Percentiles rank a stretch among this genome's conserved stretches.
phyloP scores from a whole-genome alignment of 2,113 vertebrate genomes.

The Phoxinus phoxinus region DNA sequence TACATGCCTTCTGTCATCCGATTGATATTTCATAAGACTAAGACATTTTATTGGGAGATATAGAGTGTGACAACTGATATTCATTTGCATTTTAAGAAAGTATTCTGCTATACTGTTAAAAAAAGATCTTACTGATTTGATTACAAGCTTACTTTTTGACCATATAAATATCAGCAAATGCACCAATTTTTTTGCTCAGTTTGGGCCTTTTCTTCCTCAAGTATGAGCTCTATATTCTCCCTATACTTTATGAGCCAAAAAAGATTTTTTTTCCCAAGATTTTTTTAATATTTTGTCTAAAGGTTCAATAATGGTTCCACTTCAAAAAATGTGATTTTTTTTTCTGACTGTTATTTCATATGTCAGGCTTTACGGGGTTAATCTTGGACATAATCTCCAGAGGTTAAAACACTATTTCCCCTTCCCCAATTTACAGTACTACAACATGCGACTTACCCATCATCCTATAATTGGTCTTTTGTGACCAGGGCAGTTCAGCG shows the following conservation, averaged over 20 bases:
- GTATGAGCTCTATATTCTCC: too few species aligned
- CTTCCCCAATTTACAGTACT: not conserved
- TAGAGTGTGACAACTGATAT: not conserved
- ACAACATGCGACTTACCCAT: conserved; percentile 64
- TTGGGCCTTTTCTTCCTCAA: too few species aligned
- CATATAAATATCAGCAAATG: too few species aligned
- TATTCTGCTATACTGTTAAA: not conserved
- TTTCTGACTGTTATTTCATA: not conserved
- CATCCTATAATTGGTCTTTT: conserved; percentile 85
- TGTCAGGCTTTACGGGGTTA: not conserved
- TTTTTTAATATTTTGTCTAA: too few species aligned
- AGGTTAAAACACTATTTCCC: not conserved
- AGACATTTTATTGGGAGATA: not conserved
- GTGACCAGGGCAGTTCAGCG: conserved; percentile 88
- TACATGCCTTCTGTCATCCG: not conserved
- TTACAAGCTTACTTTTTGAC: not conserved
- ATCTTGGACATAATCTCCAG: not conserved
- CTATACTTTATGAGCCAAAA: too few species aligned
- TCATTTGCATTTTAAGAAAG: not conserved
- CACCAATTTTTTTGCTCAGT: too few species aligned
- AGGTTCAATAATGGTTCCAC: too few species aligned
- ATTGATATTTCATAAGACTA: not conserved
- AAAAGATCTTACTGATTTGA: not conserved
- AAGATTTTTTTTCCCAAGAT: too few species aligned
- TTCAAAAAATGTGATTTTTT: too few species aligned